phyloP scores from a whole-genome alignment of 2,113 vertebrate genomes.

The Petroica traversi region DNA sequence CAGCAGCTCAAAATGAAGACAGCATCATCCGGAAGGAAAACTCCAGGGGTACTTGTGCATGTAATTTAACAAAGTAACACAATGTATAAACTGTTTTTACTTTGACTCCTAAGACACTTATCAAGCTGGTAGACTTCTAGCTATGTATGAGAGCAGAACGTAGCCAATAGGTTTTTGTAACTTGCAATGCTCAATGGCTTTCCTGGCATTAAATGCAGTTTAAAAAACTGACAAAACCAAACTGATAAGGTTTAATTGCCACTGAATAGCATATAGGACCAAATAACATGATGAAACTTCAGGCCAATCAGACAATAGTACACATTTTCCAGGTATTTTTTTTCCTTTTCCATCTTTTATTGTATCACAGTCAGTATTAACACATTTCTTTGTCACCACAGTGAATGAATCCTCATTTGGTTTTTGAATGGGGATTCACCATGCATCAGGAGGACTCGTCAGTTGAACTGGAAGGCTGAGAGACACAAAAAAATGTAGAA shows the following conservation, averaged over 20 bases:
- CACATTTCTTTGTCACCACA: slow-evolving; percentile 6
- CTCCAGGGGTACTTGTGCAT: not conserved
- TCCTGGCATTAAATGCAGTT: not conserved
- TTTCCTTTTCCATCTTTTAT: not conserved
- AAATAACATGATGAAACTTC: not conserved
- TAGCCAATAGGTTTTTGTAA: not conserved
- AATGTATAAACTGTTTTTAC: not conserved
- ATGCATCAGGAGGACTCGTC: not conserved
- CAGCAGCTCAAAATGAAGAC: slow-evolving; percentile 42
- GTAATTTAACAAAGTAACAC: not conserved
- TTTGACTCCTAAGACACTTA: not conserved
- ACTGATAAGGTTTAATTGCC: not conserved
- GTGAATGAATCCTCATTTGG: slow-evolving; percentile 7
- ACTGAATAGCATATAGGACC: not conserved
- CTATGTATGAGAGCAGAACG: not conserved
- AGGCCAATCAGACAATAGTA: not conserved
- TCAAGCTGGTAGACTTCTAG: not conserved
- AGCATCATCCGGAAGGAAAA: slow-evolving; percentile 33
- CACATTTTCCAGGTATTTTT: not conserved
- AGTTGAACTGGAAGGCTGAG: not conserved
- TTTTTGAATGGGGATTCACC: slow-evolving; percentile 8
- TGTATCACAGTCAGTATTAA: not conserved
- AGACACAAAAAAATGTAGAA: not conserved
- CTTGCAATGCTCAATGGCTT: not conserved
- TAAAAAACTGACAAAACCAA: not conserved